These are phyloP conservation scores for Apostichopus parvimensis DNA, from an alignment of 35 echinoderm and acorn worm species.

Conservation along the genomic window DNA sequence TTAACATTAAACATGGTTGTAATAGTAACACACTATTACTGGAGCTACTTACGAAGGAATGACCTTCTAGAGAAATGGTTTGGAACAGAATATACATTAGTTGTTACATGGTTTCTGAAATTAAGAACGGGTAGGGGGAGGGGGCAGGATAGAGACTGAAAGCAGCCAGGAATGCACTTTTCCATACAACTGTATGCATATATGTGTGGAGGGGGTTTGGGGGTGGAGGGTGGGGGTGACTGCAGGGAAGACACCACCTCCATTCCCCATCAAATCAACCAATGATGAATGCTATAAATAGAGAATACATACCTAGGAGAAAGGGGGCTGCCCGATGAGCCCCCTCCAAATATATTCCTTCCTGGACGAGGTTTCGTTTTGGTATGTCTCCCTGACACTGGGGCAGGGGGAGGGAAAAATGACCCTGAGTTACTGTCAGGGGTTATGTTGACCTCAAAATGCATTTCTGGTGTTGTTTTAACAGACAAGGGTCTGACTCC, in stretches of 20 bases:
- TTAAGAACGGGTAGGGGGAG: too few relatives aligned
- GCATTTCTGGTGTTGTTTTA: constrained; percentile 65
- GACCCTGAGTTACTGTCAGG: constrained; percentile 63
- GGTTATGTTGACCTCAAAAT: constrained; percentile 52
- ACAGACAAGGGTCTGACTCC: constrained; percentile 76
- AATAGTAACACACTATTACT: too few relatives aligned
- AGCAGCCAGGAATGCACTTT: too few relatives aligned
- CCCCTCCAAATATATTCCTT: constrained; percentile 62
- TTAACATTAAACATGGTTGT: too few relatives aligned
- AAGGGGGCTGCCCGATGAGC: constrained; percentile 50
- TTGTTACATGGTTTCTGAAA: too few relatives aligned
- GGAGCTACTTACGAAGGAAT: too few relatives aligned
- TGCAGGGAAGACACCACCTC: too few relatives aligned
- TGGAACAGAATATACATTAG: too few relatives aligned
- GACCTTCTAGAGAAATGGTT: too few relatives aligned
- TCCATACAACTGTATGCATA: too few relatives aligned
- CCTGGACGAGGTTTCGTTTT: constrained; percentile 17
- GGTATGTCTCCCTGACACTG: constrained; percentile 39
- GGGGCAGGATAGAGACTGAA: too few relatives aligned
- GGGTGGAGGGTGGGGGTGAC: not conserved
- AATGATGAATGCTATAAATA: not conserved
- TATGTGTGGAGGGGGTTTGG: not conserved
- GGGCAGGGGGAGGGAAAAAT: constrained; percentile 61
- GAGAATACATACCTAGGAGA: constrained; percentile 63
- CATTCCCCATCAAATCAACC: not conserved